phyloP scores from a whole-genome alignment of 2,797 vertebrate genomes.

The Micropoecilia bifurca region DNA sequence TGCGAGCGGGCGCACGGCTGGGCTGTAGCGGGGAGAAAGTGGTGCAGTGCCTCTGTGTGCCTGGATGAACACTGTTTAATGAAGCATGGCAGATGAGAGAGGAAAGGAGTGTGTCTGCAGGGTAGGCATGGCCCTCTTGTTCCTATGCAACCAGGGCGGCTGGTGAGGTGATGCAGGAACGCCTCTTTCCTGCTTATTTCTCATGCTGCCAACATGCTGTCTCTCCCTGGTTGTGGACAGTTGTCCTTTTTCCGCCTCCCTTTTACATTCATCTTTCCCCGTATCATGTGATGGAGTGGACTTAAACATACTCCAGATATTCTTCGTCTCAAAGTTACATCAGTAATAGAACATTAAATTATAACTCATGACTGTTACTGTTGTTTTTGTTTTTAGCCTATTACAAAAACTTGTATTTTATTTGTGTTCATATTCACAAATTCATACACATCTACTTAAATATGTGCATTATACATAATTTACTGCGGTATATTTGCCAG shows the following conservation, averaged over 20 bases:
- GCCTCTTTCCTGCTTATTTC: constrained; percentile 73
- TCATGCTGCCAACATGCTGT: constrained; percentile 71
- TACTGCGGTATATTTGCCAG: not conserved
- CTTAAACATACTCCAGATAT: constrained; percentile 16
- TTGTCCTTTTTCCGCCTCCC: constrained; percentile 34
- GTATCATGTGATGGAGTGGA: constrained; percentile 15
- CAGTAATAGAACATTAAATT: constrained; percentile 16
- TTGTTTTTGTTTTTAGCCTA: not conserved
- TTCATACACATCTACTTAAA: not conserved
- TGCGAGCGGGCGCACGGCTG: constrained; percentile 65
- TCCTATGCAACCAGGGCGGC: constrained; percentile 80
- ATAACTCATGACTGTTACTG: not conserved
- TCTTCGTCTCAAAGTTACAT: constrained; percentile 12
- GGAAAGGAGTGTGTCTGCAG: constrained; percentile 81
- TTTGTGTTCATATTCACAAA: not conserved
- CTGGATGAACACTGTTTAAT: constrained; percentile 82
- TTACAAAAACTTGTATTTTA: not conserved
- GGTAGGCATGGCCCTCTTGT: constrained; percentile 79
- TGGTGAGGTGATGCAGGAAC: constrained; percentile 78
- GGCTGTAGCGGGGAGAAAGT: constrained; percentile 73
- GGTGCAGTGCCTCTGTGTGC: constrained; percentile 78
- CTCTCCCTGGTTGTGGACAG: constrained; percentile 43
- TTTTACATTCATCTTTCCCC: constrained; percentile 24
- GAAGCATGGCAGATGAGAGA: constrained; percentile 80
- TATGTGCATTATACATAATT: not conserved